Base-by-base conservation (phyloP, 2,797 vertebrate genomes). In the Cichlasoma orientale region DNA sequence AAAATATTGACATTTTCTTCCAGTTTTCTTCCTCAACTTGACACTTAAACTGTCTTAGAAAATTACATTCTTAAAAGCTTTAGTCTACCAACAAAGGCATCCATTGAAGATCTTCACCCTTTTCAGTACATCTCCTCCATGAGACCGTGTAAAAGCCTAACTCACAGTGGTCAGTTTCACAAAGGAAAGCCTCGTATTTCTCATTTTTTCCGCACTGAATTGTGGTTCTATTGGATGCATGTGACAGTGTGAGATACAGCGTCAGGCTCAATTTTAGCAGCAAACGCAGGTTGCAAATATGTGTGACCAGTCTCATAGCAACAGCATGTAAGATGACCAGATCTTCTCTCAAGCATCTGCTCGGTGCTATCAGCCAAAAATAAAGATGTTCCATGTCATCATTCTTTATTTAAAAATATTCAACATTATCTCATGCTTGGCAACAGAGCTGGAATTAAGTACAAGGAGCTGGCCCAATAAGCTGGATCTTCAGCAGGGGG, bases 301-400 rank as follows among this genome's bases (percentile, higher is more conserved):
- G 54, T 52, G 54, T 44, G 56, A 57, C 41, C n/a, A 41, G 54
- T 70, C 55, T 82, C 70, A 76, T 23, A 82, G 77, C 76, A 85
- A 73, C 79, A 73, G 75, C 61, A 44, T 36, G 68, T 6, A 44
- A 38, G 10, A 79, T 55, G 70, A 77, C 47, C 53, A 68, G 36
- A 33, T 81, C 56, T 33, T 47, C 4, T 59, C 10, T 55, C 21
- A 38, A 78, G 72, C 56, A 71, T 75, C 76, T 75, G 58, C 57
- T 72, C 11, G 38, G 19, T n/a, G 50, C 31, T 2, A 9, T 57
- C 58, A 7, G 27, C 44, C 29, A 47, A 73, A 76, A 79, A 79
- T 66, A 82, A 82, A 74, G 23, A 76, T 61, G 58, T 33, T 78
- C 29, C 7, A 23, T 56, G 21, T 76, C 47, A 53, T 82, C 31